These are phyloP conservation scores for Pelosia muscerda DNA, from an alignment of 2,888 invertebrate genomes.

Conservation along the genomic window DNA sequence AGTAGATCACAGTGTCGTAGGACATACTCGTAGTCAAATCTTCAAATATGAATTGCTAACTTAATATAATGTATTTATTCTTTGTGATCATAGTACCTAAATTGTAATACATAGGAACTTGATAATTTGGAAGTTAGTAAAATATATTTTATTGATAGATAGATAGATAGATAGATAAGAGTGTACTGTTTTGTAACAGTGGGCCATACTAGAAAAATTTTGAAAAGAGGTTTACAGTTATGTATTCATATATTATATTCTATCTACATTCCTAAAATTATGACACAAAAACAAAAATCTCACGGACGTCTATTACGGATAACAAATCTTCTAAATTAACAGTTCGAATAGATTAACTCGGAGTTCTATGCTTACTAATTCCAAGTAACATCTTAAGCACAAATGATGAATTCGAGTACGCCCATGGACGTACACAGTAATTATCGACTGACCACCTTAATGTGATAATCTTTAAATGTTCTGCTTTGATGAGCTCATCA, in stretches of 20 bases:
- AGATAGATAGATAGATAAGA: too few relatives aligned
- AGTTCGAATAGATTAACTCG: slow-evolving; percentile 71
- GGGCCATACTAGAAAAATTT: too few relatives aligned
- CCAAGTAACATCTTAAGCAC: slow-evolving; percentile 82
- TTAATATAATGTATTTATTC: too few relatives aligned
- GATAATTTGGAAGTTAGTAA: too few relatives aligned
- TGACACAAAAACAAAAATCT: slow-evolving; percentile 61
- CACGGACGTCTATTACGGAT: slow-evolving; percentile 75
- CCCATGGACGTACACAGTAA: slow-evolving; percentile 78
- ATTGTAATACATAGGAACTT: too few relatives aligned
- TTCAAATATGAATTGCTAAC: too few relatives aligned
- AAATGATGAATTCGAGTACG: slow-evolving; percentile 83
- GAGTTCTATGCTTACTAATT: slow-evolving; percentile 64
- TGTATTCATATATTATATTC: too few relatives aligned
- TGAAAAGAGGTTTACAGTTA: background rate
- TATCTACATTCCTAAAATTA: slow-evolving; percentile 6
- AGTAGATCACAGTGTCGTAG: too few relatives aligned
- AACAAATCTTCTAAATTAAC: slow-evolving; percentile 72
- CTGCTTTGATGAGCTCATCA: slow-evolving; percentile 82
- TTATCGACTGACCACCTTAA: slow-evolving; percentile 77
- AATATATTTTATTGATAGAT: too few relatives aligned
- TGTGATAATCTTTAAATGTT: slow-evolving; percentile 79
- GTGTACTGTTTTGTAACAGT: too few relatives aligned
- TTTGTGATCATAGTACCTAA: too few relatives aligned
- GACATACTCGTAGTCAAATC: too few relatives aligned